These are phyloP conservation scores for Theristicus caerulescens DNA, from an alignment of 2,113 vertebrate genomes.

Conservation along the genomic window DNA sequence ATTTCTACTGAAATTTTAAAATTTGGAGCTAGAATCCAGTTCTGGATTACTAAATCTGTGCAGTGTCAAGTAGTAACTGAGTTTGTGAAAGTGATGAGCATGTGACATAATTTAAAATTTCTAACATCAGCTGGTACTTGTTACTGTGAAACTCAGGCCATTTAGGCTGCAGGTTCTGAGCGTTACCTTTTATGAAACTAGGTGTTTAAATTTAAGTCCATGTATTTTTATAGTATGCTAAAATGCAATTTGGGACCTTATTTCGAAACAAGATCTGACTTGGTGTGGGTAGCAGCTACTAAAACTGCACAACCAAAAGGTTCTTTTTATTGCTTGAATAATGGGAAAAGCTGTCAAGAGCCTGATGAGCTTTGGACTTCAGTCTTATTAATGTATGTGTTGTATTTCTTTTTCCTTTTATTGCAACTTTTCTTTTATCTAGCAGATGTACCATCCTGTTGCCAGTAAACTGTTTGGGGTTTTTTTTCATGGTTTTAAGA, in stretches of 20 bases:
- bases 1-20: background rate
- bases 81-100: background rate
- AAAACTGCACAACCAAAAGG: background rate
- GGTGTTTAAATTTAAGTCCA: background rate
- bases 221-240: too few species aligned
- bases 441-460: background rate
- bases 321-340: background rate
- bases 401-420: background rate
- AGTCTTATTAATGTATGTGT: background rate
- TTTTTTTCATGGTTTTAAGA: accelerated
- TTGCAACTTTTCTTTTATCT: background rate
- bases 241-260: background rate
- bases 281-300: background rate
- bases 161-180: background rate
- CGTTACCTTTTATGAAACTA: too few species aligned
- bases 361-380: background rate
- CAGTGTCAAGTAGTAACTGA: background rate
- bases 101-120: accelerated
- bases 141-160: background rate
- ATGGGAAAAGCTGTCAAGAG: background rate
- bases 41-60: background rate
- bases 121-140: accelerated
- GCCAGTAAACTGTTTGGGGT: background rate
- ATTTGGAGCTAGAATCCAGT: background rate
- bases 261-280: background rate